Conservation (phyloP, 2,797 vertebrate genomes). For the Cyclura pinguis region DNA sequence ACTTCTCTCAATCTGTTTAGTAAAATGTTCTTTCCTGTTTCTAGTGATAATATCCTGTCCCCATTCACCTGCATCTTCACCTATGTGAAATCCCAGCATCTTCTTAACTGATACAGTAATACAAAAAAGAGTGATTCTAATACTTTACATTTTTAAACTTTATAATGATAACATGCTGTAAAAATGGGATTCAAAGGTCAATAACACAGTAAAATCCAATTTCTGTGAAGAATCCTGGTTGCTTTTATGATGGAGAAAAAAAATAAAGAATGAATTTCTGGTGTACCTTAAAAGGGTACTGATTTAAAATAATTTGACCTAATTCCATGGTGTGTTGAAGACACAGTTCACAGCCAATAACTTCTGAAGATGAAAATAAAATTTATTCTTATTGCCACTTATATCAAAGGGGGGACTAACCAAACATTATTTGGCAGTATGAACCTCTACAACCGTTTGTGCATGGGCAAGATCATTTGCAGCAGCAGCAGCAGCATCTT, state of each 20-base stretch:
- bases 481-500: background rate
- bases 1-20: slow-evolving; percentile 35
- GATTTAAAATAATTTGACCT: background rate
- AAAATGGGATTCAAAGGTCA: slow-evolving; percentile 7
- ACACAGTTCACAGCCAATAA: background rate
- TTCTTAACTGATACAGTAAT: background rate
- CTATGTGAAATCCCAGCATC: background rate
- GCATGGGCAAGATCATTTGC: background rate
- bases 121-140: slow-evolving; percentile 7
- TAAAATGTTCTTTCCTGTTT: background rate
- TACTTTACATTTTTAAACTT: background rate
- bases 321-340: accelerated
- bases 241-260: background rate
- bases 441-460: background rate
- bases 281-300: background rate
- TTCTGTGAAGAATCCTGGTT: background rate
- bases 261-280: background rate
- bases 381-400: background rate
- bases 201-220: slow-evolving; percentile 24
- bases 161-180: background rate
- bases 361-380: slow-evolving; percentile 3
- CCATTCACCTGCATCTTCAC: background rate
- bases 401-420: background rate
- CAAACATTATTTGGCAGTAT: background rate
- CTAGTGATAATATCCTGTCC: background rate